Conservation (phyloP, 2,888 invertebrate species). For the Erpobdella octoculata region DNA sequence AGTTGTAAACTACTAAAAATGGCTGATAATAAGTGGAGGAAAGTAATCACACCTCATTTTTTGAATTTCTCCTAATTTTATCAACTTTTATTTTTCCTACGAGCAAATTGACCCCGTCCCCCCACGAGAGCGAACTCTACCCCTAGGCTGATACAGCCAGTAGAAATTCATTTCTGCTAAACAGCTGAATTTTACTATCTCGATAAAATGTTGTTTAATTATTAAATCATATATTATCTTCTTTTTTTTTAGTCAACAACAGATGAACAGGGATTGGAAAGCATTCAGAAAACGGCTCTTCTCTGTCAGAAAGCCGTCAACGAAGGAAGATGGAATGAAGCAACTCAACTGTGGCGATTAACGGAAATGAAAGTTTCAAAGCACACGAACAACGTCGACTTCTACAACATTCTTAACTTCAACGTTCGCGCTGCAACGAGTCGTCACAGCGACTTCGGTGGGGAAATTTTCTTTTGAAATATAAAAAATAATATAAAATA, state of each 20-base stretch:
- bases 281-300: conserved; percentile 30
- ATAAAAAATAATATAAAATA: too few relatives aligned
- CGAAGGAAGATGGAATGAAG: conserved; percentile 26
- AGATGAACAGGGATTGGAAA: conserved; percentile 32
- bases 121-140: background rate
- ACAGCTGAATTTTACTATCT: too few relatives aligned
- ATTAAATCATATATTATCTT: too few relatives aligned
- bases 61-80: too few relatives aligned
- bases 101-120: conserved; percentile 28
- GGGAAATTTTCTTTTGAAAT: too few relatives aligned
- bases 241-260: conserved; percentile 30
- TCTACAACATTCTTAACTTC: conserved; percentile 39
- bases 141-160: background rate
- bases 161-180: too few relatives aligned
- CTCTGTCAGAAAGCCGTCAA: conserved; percentile 20
- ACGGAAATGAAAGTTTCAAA: conserved; percentile 32
- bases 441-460: background rate
- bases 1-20: too few relatives aligned
- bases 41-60: too few relatives aligned
- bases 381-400: conserved; percentile 37
- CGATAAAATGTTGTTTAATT: too few relatives aligned
- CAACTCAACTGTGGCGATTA: conserved; percentile 31
- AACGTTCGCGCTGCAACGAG: background rate
- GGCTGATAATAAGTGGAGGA: too few relatives aligned
- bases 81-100: too few relatives aligned